A percentile compares a stretch with the other conserved stretches of the same genome.
These are phyloP conservation scores for Macrocentrus cingulum DNA, from an alignment of 1,140 invertebrate genomes.

Conservation along the genomic window DNA sequence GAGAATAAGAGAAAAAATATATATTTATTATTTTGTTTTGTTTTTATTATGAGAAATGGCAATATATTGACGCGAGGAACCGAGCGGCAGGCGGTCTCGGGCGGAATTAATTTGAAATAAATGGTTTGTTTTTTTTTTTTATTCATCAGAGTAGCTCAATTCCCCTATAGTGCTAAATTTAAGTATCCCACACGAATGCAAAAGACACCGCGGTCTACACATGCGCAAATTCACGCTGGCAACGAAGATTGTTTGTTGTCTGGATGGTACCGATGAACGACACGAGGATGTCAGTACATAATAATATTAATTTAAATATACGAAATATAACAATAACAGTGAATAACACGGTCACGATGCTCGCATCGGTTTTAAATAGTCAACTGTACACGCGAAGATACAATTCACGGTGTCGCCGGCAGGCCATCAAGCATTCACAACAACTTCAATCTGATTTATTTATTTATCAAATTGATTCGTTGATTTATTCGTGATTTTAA, in stretches of 20 bases:
- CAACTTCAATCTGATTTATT: constrained; percentile 25
- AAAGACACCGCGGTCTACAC: not conserved
- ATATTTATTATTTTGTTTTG: not conserved
- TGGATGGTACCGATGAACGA: constrained; percentile 27
- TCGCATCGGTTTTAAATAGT: constrained; percentile 28
- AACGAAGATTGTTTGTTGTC: too few species aligned
- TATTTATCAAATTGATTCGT: constrained; percentile 23
- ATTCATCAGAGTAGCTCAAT: constrained; percentile 1
- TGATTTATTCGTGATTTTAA: constrained; percentile 20
- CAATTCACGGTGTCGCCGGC: constrained; percentile 17
- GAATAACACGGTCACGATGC: constrained; percentile 31
- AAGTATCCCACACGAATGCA: not conserved
- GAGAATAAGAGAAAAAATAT: too few species aligned
- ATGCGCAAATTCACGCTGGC: too few species aligned
- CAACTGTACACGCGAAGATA: constrained; percentile 15
- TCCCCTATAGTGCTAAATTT: constrained; percentile 20
- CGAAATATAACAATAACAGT: constrained; percentile 33
- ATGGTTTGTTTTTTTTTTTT: not conserved
- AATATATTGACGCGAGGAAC: not conserved
- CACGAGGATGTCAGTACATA: constrained; percentile 24
- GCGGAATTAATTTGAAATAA: not conserved
- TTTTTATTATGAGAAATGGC: not conserved
- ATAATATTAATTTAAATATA: constrained; percentile 33
- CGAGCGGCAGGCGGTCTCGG: not conserved
- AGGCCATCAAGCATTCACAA: too few species aligned